phyloP scores from a whole-genome alignment of 1,140 invertebrate species.

The Vollenhovia emeryi region DNA sequence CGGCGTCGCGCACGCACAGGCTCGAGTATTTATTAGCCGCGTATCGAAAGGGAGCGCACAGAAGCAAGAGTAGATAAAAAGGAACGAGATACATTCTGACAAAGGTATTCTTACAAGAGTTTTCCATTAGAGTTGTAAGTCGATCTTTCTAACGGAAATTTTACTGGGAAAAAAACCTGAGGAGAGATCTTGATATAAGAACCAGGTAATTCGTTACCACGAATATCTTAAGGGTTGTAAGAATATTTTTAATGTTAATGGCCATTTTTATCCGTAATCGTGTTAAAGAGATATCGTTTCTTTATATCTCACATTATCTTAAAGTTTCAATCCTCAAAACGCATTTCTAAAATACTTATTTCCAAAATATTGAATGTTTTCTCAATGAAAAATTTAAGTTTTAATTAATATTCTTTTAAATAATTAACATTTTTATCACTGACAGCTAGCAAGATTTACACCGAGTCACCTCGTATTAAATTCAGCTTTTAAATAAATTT shows the following conservation, averaged over 20 bases:
- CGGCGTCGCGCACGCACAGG: not conserved
- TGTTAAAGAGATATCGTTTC: too few species aligned
- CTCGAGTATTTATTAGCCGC: constrained; percentile 12
- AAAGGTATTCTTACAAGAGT: too few species aligned
- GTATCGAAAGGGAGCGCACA: not conserved
- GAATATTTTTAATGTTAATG: too few species aligned
- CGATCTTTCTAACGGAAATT: not conserved
- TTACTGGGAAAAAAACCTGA: not conserved
- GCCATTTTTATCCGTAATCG: too few species aligned
- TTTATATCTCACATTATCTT: too few species aligned
- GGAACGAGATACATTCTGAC: not conserved
- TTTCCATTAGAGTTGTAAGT: too few species aligned
- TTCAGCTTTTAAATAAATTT: not conserved
- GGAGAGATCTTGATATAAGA: not conserved
- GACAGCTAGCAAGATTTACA: not conserved
- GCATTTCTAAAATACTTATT: too few species aligned
- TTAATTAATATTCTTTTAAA: not conserved
- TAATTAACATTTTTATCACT: not conserved
- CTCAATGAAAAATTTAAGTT: too few species aligned
- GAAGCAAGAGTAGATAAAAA: not conserved
- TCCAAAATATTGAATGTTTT: too few species aligned
- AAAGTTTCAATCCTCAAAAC: too few species aligned
- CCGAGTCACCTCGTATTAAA: not conserved
- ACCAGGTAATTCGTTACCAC: not conserved
- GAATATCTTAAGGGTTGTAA: too few species aligned